Evolutionary conservation across 2,888 invertebrate genomes (phyloP), one percentile per base, ranked within the genome.

Genomic region (Formica aserva): DNA sequence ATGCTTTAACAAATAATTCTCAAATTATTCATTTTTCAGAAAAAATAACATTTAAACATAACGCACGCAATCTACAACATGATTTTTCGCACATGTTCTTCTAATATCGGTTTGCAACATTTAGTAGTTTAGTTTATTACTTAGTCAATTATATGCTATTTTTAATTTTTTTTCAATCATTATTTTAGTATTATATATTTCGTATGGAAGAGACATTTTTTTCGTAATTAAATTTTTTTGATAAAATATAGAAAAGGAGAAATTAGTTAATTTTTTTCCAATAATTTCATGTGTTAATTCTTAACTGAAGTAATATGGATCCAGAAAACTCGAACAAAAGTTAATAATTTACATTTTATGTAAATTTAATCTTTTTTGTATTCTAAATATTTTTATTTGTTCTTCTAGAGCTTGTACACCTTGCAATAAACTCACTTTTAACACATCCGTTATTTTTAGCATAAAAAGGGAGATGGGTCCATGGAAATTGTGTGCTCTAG

Each of bases 401-500:
- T 55, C 8, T 15, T n/a, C n/a, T 29, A 48, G 75, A 48, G 11
- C 41, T 3, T 74, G n/a, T 48, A 32, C 32, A 75, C 22, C 3
- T n/a, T 63, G 6, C 35, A 32, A 22, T 48, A 22, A 48, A 75
- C 35, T 67, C 55, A 45, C n/a, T 48, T 65, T 57, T 38, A 69
- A 77, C 29, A 22, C 29, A 57, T 69, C 67, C 41, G 29, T 69
- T 69, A 77, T 32, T 22, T 77, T 55, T 62, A 57, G 69, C 77
- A 18, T 57, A 9, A 15, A 38, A 69, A 69, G 69, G 65, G 65
- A 75, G 45, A 57, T 69, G 15, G 41, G n/a, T 57, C 69, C 29
- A 29, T 69, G 69, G 29, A 32, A 77, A 52, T 55, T 38, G n/a
- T 65, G 65, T 66, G 65, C 69, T 69, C 77, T n/a, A 66, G 52